Conservation (phyloP, 2,888 invertebrate species). For the Aleiodes alternator region DNA sequence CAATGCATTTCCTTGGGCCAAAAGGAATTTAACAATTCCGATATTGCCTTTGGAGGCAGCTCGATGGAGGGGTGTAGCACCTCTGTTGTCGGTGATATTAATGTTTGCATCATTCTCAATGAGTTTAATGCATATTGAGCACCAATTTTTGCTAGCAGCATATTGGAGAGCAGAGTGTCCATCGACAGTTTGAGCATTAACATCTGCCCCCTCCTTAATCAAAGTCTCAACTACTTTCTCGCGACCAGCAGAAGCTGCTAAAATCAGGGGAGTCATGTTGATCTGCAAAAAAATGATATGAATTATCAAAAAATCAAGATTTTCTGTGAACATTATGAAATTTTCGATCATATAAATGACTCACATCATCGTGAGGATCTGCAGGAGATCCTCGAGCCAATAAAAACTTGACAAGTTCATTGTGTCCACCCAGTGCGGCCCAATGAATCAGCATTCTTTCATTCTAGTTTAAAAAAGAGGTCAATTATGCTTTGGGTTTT, state of each 20-base stretch:
- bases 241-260: slow-evolving; percentile 88
- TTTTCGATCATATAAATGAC: slow-evolving; percentile 52
- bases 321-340: slow-evolving; percentile 6
- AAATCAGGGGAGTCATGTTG: slow-evolving; percentile 86
- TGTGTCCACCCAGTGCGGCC: slow-evolving; percentile 87
- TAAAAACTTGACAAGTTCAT: slow-evolving; percentile 83
- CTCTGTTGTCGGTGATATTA: slow-evolving; percentile 82
- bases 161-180: slow-evolving; percentile 91
- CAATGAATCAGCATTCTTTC: slow-evolving; percentile 86
- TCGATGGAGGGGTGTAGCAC: slow-evolving; percentile 87
- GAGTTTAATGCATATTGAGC: slow-evolving; percentile 82
- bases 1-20: slow-evolving; percentile 77
- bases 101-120: slow-evolving; percentile 83
- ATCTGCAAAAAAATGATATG: slow-evolving; percentile 72
- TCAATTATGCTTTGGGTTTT: too few relatives aligned
- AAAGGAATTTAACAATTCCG: slow-evolving; percentile 81
- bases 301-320: slow-evolving; percentile 9
- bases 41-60: slow-evolving; percentile 87
- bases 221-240: slow-evolving; percentile 82
- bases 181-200: slow-evolving; percentile 83
- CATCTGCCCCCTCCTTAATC: slow-evolving; percentile 82
- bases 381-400: slow-evolving; percentile 81
- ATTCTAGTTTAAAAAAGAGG: slow-evolving; percentile 76
- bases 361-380: slow-evolving; percentile 84
- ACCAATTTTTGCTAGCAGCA: slow-evolving; percentile 89